Conservation (phyloP, 2,113 vertebrate species). For the Hydrolagus affinis region DNA sequence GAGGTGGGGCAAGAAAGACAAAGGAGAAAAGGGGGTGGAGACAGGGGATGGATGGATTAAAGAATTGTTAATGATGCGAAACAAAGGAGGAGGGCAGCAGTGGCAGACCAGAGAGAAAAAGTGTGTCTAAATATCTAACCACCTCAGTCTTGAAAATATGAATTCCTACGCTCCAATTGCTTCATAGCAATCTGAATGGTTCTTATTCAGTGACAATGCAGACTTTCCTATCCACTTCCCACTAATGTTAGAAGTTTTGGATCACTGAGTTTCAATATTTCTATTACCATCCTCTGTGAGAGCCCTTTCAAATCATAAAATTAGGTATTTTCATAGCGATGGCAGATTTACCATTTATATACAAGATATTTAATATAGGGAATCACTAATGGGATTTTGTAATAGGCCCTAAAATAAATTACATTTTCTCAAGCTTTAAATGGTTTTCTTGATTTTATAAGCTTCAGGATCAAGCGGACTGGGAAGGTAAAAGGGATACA, state of each 20-base stretch:
- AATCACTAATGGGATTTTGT: slow-evolving; percentile 23
- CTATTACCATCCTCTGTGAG: not conserved
- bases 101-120: too few species aligned
- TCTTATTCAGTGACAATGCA: slow-evolving; percentile 2
- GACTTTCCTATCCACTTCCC: slow-evolving; percentile 5
- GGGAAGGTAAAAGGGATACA: not conserved
- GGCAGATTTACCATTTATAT: not conserved
- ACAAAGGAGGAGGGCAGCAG: too few species aligned
- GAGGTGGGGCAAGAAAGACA: too few species aligned
- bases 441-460: not conserved
- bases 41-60: too few species aligned
- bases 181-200: slow-evolving; percentile 5
- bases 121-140: too few species aligned
- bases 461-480: slow-evolving; percentile 18
- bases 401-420: slow-evolving; percentile 25
- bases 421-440: slow-evolving; percentile 13
- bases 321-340: slow-evolving; percentile 14
- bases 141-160: too few species aligned
- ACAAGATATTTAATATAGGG: slow-evolving; percentile 15
- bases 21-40: too few species aligned
- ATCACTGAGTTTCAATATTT: not conserved
- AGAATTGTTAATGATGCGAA: too few species aligned
- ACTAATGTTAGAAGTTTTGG: not conserved
- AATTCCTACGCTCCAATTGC: not conserved
- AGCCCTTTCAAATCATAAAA: slow-evolving; percentile 9